These are phyloP conservation scores for Aleiodes leptofemur DNA, from an alignment of 2,888 invertebrate species.

Conservation along the genomic window DNA sequence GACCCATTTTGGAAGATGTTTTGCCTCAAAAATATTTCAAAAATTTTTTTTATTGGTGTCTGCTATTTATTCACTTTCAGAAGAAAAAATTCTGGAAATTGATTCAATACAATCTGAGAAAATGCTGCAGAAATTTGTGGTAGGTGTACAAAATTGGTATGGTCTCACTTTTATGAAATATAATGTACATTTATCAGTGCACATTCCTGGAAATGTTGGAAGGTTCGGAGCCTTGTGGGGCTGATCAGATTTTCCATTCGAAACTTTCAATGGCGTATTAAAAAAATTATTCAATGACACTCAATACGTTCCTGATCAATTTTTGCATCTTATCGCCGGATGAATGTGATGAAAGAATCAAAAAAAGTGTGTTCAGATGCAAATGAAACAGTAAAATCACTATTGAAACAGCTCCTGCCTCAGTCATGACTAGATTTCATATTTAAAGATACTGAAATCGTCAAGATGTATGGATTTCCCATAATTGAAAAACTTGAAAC, in stretches of 20 bases:
- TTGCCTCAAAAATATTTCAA: constrained; percentile 35
- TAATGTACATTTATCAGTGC: constrained; percentile 46
- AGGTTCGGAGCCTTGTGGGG: constrained; percentile 44
- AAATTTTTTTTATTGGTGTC: constrained; percentile 48
- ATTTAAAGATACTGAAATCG: too few relatives aligned
- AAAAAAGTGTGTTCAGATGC: too few relatives aligned
- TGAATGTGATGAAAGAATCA: not conserved
- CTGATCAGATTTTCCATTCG: constrained; percentile 47
- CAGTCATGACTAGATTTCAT: too few relatives aligned
- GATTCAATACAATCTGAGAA: constrained; percentile 1
- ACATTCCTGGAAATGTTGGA: constrained; percentile 43
- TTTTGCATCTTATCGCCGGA: not conserved
- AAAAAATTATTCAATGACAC: constrained; percentile 35
- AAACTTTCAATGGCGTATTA: constrained; percentile 45
- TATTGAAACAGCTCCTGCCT: too few relatives aligned
- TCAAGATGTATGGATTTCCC: too few relatives aligned
- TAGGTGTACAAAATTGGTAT: constrained; percentile 32
- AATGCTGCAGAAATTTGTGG: constrained; percentile 39
- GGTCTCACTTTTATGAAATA: constrained; percentile 38
- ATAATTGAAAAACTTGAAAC: too few relatives aligned
- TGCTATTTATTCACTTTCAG: constrained; percentile 34
- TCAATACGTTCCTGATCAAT: constrained; percentile 44
- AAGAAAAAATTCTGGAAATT: constrained; percentile 18
- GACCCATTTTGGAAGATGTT: constrained; percentile 22
- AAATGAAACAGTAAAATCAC: too few relatives aligned